Conservation (phyloP, 2,888 invertebrate species). For the Sussaba pulchella region DNA sequence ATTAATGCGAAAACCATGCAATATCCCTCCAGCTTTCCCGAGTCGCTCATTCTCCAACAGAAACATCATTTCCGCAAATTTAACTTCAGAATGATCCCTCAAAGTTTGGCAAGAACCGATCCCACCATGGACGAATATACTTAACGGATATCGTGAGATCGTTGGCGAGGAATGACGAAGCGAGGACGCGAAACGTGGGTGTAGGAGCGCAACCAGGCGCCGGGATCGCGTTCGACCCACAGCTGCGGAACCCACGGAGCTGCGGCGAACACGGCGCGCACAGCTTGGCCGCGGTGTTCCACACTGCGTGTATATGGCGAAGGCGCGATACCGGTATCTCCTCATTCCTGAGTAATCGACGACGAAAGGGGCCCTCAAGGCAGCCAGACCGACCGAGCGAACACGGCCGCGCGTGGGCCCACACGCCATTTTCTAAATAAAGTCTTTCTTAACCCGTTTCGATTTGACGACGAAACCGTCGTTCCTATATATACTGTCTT, state of each 20-base stretch:
- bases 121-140: slow-evolving; percentile 22
- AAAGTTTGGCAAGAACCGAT: not conserved
- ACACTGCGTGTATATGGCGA: slow-evolving; percentile 67
- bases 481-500: slow-evolving; percentile 25
- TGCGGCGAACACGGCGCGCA: slow-evolving; percentile 3
- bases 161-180: slow-evolving; percentile 16
- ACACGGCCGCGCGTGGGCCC: slow-evolving; percentile 35
- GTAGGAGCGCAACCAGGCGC: slow-evolving; percentile 70
- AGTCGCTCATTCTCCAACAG: too few species aligned
- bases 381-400: slow-evolving; percentile 64
- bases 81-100: too few species aligned
- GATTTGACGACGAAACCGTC: slow-evolving; percentile 65
- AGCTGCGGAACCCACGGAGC: slow-evolving; percentile 69
- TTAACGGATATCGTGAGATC: slow-evolving; percentile 10
- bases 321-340: slow-evolving; percentile 83
- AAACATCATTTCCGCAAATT: too few species aligned
- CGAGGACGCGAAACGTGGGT: slow-evolving; percentile 69
- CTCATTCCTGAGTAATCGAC: slow-evolving; percentile 84
- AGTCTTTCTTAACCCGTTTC: slow-evolving; percentile 68
- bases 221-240: slow-evolving; percentile 73
- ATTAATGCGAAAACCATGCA: too few species aligned
- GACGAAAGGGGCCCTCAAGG: slow-evolving; percentile 76
- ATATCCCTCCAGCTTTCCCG: too few species aligned
- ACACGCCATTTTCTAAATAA: slow-evolving; percentile 82
- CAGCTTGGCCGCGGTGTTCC: slow-evolving; percentile 42